A percentile compares a stretch with the other conserved stretches of the same genome.
phyloP scores from a whole-genome alignment of 2,888 invertebrate genomes.

The Julus scanicus region DNA sequence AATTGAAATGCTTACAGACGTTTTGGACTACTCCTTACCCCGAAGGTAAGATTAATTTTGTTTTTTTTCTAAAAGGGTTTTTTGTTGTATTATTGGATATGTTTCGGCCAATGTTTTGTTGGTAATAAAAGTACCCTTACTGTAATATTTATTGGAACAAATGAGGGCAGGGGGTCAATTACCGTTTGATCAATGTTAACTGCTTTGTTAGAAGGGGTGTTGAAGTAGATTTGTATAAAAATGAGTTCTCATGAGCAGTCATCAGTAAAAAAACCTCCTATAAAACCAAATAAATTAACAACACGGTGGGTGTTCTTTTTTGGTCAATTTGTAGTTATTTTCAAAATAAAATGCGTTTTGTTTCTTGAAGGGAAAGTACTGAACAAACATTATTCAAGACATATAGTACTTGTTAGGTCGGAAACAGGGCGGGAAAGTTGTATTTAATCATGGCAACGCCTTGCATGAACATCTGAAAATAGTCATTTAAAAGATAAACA shows the following conservation, averaged over 20 bases:
- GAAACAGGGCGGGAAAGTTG: no score
- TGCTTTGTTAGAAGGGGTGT: background rate
- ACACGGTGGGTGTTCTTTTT: background rate
- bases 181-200: constrained; percentile 27
- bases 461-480: no score
- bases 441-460: no score
- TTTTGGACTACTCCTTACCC: constrained; percentile 50
- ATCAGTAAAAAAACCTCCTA: background rate
- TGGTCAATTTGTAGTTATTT: background rate
- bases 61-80: background rate
- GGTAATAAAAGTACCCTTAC: background rate
- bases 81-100: background rate
- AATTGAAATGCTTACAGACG: constrained; percentile 37
- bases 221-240: constrained; percentile 31
- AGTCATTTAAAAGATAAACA: no score
- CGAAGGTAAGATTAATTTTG: constrained; percentile 49
- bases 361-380: background rate
- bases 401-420: no score
- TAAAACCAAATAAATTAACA: background rate
- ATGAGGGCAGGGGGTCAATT: constrained; percentile 33
- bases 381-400: background rate
- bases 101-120: background rate
- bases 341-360: background rate
- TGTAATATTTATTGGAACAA: background rate
- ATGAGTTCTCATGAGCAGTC: constrained; percentile 11